Evolutionary conservation across 2,888 invertebrate species (phyloP).

Genomic region (Amphipoea oculea): DNA sequence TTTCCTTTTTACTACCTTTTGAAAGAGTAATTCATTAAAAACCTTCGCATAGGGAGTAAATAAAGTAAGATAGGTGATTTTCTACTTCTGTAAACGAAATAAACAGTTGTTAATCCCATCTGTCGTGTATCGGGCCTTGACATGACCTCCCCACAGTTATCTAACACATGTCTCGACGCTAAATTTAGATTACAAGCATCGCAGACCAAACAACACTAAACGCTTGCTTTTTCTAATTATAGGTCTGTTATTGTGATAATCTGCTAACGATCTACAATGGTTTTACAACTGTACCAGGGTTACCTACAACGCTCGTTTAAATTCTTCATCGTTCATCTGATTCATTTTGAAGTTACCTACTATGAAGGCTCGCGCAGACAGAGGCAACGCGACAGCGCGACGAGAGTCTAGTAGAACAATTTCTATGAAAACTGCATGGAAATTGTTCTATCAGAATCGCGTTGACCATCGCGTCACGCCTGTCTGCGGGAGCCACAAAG

Average conservation of each 20-base stretch:
- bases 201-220: slow-evolving; percentile 66
- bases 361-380: not conserved
- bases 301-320: slow-evolving; percentile 37
- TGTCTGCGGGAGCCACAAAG: slow-evolving; percentile 9
- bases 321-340: slow-evolving; percentile 41
- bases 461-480: not conserved
- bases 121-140: slow-evolving; percentile 66
- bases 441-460: not conserved
- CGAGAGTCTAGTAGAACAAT: not conserved
- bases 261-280: slow-evolving; percentile 65
- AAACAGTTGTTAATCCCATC: slow-evolving; percentile 60
- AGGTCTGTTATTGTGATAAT: slow-evolving; percentile 68
- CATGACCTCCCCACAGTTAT: slow-evolving; percentile 67
- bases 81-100: slow-evolving; percentile 35
- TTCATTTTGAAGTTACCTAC: slow-evolving; percentile 46
- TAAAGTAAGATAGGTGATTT: slow-evolving; percentile 1
- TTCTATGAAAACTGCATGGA: not conserved
- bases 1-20: slow-evolving; percentile 7
- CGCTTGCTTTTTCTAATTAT: slow-evolving; percentile 71
- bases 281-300: slow-evolving; percentile 63
- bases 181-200: slow-evolving; percentile 69
- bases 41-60: not conserved
- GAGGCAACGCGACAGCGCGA: not conserved
- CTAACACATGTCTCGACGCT: slow-evolving; percentile 68
- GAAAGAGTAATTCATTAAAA: not conserved